These are phyloP conservation scores for Myrmophylax atrothorax DNA, from an alignment of 2,113 vertebrate species.

Conservation along the genomic window DNA sequence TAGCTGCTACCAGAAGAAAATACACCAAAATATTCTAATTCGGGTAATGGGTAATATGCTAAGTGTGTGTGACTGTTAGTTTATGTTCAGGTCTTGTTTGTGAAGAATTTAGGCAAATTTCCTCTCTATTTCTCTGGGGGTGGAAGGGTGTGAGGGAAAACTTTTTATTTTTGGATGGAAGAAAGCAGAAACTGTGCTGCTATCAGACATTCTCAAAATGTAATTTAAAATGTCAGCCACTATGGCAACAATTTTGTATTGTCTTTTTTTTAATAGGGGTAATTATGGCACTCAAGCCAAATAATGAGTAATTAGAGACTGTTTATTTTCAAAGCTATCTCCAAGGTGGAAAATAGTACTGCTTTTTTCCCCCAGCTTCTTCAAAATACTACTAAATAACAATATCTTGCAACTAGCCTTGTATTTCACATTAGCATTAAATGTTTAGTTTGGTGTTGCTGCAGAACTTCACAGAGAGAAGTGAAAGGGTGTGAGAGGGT, in stretches of 20 bases:
- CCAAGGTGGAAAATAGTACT: not conserved
- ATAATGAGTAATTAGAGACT: conserved; percentile 45
- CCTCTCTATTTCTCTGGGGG: not conserved
- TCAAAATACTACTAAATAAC: not conserved
- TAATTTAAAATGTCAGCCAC: conserved; percentile 34
- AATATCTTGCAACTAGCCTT: not conserved
- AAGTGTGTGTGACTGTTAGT: not conserved
- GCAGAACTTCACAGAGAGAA: not conserved
- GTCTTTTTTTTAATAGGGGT: conserved; percentile 21
- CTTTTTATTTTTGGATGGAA: conserved; percentile 19
- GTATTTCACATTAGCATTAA: not conserved
- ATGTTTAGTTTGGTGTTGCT: not conserved
- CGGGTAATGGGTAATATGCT: not conserved
- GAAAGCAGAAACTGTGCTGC: conserved; percentile 9
- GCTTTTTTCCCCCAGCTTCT: not conserved
- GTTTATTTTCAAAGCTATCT: conserved; percentile 33
- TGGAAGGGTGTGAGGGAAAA: not conserved
- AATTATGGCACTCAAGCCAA: conserved; percentile 34
- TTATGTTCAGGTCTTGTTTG: not conserved
- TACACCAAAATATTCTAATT: not conserved
- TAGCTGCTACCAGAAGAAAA: not conserved
- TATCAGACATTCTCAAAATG: conserved; percentile 17
- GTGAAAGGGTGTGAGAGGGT: not conserved
- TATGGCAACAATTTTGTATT: conserved; percentile 34
- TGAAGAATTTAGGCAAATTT: conserved; percentile 27